A percentile compares a stretch with the other conserved stretches of the same genome.
These are phyloP conservation scores for Penaeus chinensis DNA, from an alignment of 1,140 invertebrate species.

Conservation along the genomic window DNA sequence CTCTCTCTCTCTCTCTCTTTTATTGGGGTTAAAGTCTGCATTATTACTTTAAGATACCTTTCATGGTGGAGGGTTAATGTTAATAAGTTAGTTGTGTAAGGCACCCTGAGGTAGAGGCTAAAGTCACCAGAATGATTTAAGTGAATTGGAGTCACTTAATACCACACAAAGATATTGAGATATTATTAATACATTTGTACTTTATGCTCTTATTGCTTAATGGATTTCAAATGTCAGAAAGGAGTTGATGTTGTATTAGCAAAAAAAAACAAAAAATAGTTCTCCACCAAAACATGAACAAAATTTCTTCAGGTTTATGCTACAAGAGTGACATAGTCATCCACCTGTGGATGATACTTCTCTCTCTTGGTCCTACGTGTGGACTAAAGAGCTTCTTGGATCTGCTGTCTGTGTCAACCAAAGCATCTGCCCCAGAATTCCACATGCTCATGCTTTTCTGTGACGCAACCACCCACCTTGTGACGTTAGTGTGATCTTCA, in stretches of 20 bases:
- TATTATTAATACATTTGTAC: neutral
- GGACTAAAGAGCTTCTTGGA: constrained; percentile 92
- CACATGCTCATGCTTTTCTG: constrained; percentile 93
- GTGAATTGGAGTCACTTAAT: neutral
- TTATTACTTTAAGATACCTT: too few species aligned
- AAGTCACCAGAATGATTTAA: neutral
- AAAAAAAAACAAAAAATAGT: too few species aligned
- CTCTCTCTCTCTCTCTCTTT: too few species aligned
- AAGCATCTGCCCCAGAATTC: constrained; percentile 84
- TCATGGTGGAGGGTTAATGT: neutral
- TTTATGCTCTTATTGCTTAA: constrained; percentile 8
- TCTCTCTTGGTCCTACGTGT: constrained; percentile 86
- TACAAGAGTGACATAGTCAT: constrained; percentile 92
- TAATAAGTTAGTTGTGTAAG: neutral
- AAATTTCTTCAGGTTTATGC: constrained; percentile 80
- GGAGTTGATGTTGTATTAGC: too few species aligned
- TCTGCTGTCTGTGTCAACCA: constrained; percentile 82
- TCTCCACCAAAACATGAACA: too few species aligned
- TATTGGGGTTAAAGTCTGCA: too few species aligned
- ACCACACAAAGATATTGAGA: neutral
- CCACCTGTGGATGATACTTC: constrained; percentile 92
- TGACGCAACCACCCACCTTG: constrained; percentile 96
- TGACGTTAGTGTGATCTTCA: constrained; percentile 73
- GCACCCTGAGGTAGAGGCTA: neutral
- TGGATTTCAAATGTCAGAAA: too few species aligned